Evolutionary conservation across 2,888 invertebrate genomes (phyloP).

Genomic region (Rambutsinella grinnellia): DNA sequence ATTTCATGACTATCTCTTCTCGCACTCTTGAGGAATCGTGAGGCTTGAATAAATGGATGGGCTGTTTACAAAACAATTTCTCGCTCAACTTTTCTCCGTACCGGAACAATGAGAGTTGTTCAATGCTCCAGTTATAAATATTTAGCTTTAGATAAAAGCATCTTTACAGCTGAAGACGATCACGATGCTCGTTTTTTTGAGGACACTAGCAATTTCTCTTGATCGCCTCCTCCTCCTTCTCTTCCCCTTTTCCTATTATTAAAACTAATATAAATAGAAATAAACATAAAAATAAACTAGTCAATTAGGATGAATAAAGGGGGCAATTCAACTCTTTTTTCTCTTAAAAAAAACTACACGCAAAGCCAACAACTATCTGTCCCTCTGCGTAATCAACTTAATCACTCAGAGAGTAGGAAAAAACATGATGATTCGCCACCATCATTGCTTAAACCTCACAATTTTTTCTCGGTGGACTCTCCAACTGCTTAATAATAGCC

Average conservation of each 20-base stretch:
- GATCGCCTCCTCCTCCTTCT: neutral
- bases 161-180: neutral
- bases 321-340: conserved; percentile 24
- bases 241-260: conserved; percentile 19
- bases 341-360: conserved; percentile 6
- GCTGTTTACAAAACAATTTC: neutral
- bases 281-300: conserved; percentile 42
- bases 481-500: conserved; percentile 1
- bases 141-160: too few relatives aligned
- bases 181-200: conserved; percentile 1
- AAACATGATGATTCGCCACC: conserved; percentile 27
- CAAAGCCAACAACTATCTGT: conserved; percentile 8
- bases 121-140: neutral
- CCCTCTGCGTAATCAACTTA: conserved; percentile 44
- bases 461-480: conserved; percentile 31
- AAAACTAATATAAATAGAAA: conserved; percentile 43
- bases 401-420: conserved; percentile 34
- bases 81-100: neutral
- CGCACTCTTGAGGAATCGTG: neutral
- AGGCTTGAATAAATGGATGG: neutral
- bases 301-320: conserved; percentile 33
- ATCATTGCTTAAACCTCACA: neutral
- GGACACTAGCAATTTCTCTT: conserved; percentile 15
- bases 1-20: neutral
- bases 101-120: neutral